Base-by-base conservation (phyloP, 1,140 invertebrate genomes). In the Atta texana region DNA sequence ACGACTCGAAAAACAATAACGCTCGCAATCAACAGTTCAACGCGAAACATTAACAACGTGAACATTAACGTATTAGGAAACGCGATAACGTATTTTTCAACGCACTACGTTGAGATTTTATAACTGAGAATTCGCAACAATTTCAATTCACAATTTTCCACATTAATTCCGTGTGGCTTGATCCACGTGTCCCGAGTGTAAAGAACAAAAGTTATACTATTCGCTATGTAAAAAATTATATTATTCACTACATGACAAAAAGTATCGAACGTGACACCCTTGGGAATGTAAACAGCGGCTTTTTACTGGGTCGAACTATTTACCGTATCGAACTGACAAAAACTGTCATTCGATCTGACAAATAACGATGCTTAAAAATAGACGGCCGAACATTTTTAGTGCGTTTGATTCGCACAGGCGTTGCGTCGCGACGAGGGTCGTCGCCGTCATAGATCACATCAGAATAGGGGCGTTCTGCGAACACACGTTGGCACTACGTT, bases 361-460 rank as follows among this genome's bases (percentile, higher is more conserved):
- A 81, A 57, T 81, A 81, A 81, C 78, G 55, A 75, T 7, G 39
- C 69, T 66, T 63, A 74, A 49, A 55, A 64, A 34, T 49, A 61
- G n/a, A 78, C 55, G 82, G 66, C 74, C 34, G 53, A 85, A 78
- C 74, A 44, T 64, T 78, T 66, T 55, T 75, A 53, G 53, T n/a
- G 57, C 16, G 66, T 39, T 69, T 31, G 68, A 59, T 53, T 88
- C 34, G 24, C 69, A 59, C 44, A 21, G 77, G 18, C 31, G 31
- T 34, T 2, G 5, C 61, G 59, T 53, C 63, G 51, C 68, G 88
- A 77, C 59, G 61, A 72, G 87, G 61, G 34, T 80, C 85, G 51
- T 39, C 77, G 12, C 14, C 63, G 18, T 87, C 49, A 86, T 90
- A 90, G 82, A 90, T 90, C 89, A 90, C 31, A 78, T 44, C 66